Percentiles rank a stretch among this genome's conserved stretches.
These are phyloP conservation scores for Phalangium opilio DNA, from an alignment of 2,888 invertebrate genomes.

Conservation along the genomic window DNA sequence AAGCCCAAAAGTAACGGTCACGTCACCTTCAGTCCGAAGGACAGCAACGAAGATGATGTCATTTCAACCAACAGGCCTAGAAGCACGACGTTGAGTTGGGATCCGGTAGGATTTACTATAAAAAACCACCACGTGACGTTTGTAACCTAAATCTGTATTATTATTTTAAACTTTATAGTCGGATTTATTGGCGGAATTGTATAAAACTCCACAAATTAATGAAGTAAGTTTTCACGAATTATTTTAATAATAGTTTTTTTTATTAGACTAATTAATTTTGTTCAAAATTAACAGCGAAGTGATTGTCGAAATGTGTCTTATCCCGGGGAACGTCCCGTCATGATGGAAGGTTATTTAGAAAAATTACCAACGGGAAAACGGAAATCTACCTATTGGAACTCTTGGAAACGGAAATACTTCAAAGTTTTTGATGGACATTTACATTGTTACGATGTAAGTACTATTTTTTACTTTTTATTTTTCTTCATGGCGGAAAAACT, in stretches of 20 bases:
- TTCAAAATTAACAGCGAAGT: neutral
- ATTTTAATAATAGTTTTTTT: too few species aligned
- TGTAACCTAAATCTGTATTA: neutral
- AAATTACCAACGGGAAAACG: slow-evolving; percentile 37
- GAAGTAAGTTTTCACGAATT: neutral
- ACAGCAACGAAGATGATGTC: neutral
- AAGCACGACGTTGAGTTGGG: slow-evolving; percentile 10
- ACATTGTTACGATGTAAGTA: slow-evolving; percentile 37
- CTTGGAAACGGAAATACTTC: slow-evolving; percentile 42
- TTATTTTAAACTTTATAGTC: slow-evolving; percentile 14
- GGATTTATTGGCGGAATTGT: slow-evolving; percentile 22
- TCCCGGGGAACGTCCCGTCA: slow-evolving; percentile 21
- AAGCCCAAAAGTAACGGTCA: too few species aligned
- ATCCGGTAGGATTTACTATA: slow-evolving; percentile 11
- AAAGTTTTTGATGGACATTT: slow-evolving; percentile 38
- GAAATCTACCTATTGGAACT: slow-evolving; percentile 40
- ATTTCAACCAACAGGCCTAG: slow-evolving; percentile 9
- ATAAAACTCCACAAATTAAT: slow-evolving; percentile 15
- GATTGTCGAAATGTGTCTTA: neutral
- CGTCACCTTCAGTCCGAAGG: too few species aligned
- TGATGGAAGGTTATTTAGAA: slow-evolving; percentile 41
- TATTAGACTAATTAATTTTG: too few species aligned
- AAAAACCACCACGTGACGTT: neutral
- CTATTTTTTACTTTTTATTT: neutral
- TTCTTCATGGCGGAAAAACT: too few species aligned